phyloP scores from a whole-genome alignment of 2,113 vertebrate species.

The Aplodontia rufa region DNA sequence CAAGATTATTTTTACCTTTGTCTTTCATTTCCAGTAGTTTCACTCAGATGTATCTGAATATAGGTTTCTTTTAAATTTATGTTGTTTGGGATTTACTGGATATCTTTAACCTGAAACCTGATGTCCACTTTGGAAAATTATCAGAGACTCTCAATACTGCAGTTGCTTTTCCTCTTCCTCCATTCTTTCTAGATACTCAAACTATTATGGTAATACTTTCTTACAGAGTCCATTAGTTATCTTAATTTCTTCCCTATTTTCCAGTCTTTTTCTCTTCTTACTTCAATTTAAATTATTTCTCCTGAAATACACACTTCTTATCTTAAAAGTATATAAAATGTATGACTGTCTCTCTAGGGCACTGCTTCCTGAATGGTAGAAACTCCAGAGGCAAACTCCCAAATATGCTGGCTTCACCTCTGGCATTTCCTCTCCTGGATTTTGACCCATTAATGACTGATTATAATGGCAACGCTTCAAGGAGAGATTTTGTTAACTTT shows the following conservation, averaged over 20 bases:
- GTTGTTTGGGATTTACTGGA: slow-evolving; percentile 4
- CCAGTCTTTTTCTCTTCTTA: neutral
- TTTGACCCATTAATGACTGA: neutral
- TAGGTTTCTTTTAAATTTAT: neutral
- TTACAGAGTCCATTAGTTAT: neutral
- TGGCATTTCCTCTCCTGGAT: neutral
- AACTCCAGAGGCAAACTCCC: neutral
- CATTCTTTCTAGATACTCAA: neutral
- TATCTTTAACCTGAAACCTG: neutral
- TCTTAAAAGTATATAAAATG: neutral
- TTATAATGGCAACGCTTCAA: neutral
- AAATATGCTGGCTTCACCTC: neutral
- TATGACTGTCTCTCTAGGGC: neutral
- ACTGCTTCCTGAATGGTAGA: neutral
- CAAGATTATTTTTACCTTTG: neutral
- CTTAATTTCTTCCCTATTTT: neutral
- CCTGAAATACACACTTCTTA: neutral
- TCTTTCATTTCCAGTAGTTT: neutral
- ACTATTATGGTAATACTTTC: neutral
- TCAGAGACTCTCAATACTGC: neutral
- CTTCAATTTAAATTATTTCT: neutral
- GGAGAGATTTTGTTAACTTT: neutral
- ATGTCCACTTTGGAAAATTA: neutral
- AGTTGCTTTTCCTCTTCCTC: neutral
- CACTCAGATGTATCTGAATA: neutral